Conservation (phyloP, 2,888 invertebrate species). For the Andrena fulva region DNA sequence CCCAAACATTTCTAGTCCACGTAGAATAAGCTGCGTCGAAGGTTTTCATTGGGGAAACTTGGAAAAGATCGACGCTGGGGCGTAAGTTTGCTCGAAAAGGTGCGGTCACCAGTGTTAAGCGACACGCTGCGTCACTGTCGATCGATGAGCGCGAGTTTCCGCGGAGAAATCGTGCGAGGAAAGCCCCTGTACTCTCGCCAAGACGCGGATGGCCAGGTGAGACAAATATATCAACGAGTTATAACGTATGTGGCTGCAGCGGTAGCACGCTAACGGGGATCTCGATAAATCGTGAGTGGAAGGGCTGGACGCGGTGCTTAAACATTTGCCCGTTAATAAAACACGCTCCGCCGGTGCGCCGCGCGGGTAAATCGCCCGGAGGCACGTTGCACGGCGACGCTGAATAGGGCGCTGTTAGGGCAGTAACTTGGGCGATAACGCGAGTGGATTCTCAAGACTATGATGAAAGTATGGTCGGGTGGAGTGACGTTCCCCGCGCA, state of each 20-base stretch:
- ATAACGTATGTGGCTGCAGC: constrained; percentile 32
- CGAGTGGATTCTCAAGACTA: background rate
- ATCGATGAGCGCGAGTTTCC: constrained; percentile 5
- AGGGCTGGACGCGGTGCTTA: constrained; percentile 28
- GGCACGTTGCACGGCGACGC: background rate
- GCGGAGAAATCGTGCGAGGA: constrained; percentile 13
- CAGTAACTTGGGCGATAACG: background rate
- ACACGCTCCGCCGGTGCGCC: constrained; percentile 43
- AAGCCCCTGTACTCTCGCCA: constrained; percentile 3
- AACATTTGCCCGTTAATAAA: constrained; percentile 69
- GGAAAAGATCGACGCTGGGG: too few species aligned
- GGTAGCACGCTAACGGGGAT: constrained; percentile 46
- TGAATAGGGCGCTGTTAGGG: background rate
- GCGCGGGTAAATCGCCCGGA: constrained; percentile 23
- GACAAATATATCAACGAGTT: constrained; percentile 29
- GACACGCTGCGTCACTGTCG: constrained; percentile 3
- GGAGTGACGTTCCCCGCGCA: background rate
- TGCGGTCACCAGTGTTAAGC: background rate
- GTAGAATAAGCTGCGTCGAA: too few species aligned
- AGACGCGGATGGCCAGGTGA: constrained; percentile 34
- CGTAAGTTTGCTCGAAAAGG: too few species aligned
- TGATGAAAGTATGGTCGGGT: background rate
- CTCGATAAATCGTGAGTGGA: constrained; percentile 61
- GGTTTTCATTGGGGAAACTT: too few species aligned
- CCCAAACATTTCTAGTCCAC: too few species aligned